These are phyloP conservation scores for Athalia rosae DNA, from an alignment of 2,888 invertebrate species.

Conservation along the genomic window DNA sequence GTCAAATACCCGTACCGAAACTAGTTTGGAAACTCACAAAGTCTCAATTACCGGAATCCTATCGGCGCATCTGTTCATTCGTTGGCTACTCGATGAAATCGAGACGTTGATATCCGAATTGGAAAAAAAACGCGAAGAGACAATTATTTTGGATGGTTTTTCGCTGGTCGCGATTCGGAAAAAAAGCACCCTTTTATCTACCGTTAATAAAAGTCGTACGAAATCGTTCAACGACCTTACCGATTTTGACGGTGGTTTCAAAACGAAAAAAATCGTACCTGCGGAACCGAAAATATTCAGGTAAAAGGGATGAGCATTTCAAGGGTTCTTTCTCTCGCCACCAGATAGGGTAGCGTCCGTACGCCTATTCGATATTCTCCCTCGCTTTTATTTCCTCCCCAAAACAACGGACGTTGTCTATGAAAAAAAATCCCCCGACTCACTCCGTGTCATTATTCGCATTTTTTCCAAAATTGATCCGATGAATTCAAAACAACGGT, in stretches of 20 bases:
- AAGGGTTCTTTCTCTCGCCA: slow-evolving; percentile 2
- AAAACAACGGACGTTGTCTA: not conserved
- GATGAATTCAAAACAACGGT: no score
- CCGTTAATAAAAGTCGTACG: slow-evolving; percentile 18
- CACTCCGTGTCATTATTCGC: no score
- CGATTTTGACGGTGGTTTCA: not conserved
- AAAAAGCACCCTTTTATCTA: not conserved
- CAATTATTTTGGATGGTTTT: not conserved
- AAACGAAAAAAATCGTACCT: not conserved
- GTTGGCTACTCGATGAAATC: no score
- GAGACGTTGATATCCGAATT: no score
- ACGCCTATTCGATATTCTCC: not conserved
- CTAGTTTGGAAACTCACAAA: not conserved
- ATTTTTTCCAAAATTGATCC: no score
- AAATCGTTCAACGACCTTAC: not conserved
- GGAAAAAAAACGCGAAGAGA: no score
- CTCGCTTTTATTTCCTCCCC: no score
- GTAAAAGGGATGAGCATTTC: not conserved
- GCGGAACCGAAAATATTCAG: not conserved
- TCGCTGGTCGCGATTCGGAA: not conserved
- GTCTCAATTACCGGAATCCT: not conserved
- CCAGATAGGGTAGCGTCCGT: slow-evolving; percentile 27
- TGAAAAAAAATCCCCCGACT: not conserved
- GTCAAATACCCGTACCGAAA: not conserved
- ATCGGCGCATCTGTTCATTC: no score